Evolutionary conservation across 2,113 vertebrate species (phyloP).

Genomic region (Coryphaenoides rupestris): DNA sequence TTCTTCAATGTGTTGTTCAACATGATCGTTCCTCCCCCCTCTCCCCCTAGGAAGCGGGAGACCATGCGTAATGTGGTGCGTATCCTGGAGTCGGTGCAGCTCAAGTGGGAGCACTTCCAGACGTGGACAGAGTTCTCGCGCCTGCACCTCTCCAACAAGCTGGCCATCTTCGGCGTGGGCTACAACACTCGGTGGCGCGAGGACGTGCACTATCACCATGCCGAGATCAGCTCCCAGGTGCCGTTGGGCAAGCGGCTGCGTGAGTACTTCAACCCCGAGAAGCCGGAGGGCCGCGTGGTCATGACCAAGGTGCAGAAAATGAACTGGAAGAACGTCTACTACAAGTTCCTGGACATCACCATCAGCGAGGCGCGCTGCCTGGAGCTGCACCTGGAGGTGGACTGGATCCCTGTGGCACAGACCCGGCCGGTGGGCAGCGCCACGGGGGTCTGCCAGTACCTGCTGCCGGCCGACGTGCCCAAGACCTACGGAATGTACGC

Average conservation of each 20-base stretch:
- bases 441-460: conserved; percentile 84
- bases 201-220: conserved; percentile 94
- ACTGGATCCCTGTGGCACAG: conserved; percentile 91
- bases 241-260: conserved; percentile 92
- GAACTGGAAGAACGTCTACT: conserved; percentile 99
- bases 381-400: conserved; percentile 95
- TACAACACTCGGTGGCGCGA: conserved; percentile 97
- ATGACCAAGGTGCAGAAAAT: conserved; percentile 98
- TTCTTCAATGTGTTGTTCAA: background rate
- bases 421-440: conserved; percentile 79
- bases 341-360: conserved; percentile 96
- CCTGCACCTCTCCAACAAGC: conserved; percentile 95
- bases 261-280: conserved; percentile 97
- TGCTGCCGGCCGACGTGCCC: conserved; percentile 90
- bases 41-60: conserved; percentile 65
- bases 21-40: too few species aligned
- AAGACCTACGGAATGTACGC: conserved; percentile 92
- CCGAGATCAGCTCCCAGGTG: conserved; percentile 96
- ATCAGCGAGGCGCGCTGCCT: conserved; percentile 94
- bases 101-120: conserved; percentile 97
- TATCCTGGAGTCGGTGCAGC: conserved; percentile 92
- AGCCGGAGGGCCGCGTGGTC: conserved; percentile 87
- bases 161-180: conserved; percentile 95
- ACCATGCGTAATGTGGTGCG: conserved; percentile 91
- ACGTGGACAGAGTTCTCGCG: conserved; percentile 97